Conservation (phyloP, 2,888 invertebrate species). For the Melangyna quadrimaculata region DNA sequence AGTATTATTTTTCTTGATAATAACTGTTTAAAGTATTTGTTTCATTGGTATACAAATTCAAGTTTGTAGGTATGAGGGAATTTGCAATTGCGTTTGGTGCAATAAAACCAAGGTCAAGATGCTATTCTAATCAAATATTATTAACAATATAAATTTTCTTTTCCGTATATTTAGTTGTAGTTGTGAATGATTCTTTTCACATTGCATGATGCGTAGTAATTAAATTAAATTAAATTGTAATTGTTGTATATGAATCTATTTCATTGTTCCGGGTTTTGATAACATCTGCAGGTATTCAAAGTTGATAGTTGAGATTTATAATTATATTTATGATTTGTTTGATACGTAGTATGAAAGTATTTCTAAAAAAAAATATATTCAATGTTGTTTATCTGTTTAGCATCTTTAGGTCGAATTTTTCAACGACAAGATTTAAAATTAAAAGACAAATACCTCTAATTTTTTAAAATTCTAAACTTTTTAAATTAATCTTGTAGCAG, state of each 20-base stretch:
- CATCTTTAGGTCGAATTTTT: too few species aligned
- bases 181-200: constrained; percentile 30
- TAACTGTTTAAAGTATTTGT: not conserved
- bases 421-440: too few species aligned
- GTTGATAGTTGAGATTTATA: too few species aligned
- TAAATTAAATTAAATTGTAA: constrained; percentile 21
- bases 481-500: too few species aligned
- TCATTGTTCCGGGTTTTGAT: constrained; percentile 58
- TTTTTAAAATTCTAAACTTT: too few species aligned
- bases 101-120: constrained; percentile 68
- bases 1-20: constrained; percentile 36
- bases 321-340: too few species aligned
- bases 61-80: not conserved
- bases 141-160: constrained; percentile 26
- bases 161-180: constrained; percentile 55
- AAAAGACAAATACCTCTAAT: too few species aligned
- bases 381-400: too few species aligned
- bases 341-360: too few species aligned
- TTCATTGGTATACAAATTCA: not conserved
- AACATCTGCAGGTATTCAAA: not conserved
- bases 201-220: constrained; percentile 57
- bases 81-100: constrained; percentile 62
- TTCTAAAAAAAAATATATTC: too few species aligned
- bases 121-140: constrained; percentile 52
- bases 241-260: not conserved